Conservation (phyloP, 2,888 invertebrate species). For the Argyresthia albistria region DNA sequence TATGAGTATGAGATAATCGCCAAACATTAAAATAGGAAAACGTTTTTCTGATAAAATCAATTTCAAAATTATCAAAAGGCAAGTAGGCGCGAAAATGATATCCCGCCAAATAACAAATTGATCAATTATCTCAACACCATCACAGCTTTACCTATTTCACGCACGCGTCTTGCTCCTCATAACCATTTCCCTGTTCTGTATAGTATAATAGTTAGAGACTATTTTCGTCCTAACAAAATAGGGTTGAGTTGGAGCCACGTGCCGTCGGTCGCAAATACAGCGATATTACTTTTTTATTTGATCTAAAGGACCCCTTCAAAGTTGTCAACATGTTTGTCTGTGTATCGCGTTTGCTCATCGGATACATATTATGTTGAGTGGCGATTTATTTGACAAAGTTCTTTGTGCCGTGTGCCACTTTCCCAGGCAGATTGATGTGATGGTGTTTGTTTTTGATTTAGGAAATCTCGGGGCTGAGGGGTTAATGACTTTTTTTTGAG, state of each 20-base stretch:
- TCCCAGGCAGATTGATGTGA: background rate
- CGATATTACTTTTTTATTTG: constrained; percentile 68
- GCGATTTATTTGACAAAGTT: background rate
- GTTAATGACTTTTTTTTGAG: background rate
- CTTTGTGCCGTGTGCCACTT: background rate
- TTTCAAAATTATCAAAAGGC: background rate
- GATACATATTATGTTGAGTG: constrained; percentile 6
- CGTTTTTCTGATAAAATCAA: background rate
- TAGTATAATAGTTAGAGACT: background rate
- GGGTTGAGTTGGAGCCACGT: constrained; percentile 31
- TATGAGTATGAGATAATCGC: too few relatives aligned
- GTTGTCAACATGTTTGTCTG: constrained; percentile 52
- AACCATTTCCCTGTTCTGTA: background rate
- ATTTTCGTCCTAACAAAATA: too few relatives aligned
- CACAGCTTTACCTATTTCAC: constrained; percentile 22
- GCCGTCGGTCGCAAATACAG: constrained; percentile 23
- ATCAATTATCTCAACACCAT: constrained; percentile 62
- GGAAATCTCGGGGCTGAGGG: background rate
- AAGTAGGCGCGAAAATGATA: constrained; percentile 5
- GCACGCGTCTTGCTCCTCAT: background rate
- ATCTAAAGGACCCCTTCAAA: constrained; percentile 47
- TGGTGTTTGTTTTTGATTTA: background rate
- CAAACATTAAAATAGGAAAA: too few relatives aligned
- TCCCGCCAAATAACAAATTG: constrained; percentile 39
- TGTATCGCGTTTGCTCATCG: constrained; percentile 2